These are phyloP conservation scores for Bettongia penicillata DNA, from an alignment of 2,113 vertebrate species.

Conservation along the genomic window DNA sequence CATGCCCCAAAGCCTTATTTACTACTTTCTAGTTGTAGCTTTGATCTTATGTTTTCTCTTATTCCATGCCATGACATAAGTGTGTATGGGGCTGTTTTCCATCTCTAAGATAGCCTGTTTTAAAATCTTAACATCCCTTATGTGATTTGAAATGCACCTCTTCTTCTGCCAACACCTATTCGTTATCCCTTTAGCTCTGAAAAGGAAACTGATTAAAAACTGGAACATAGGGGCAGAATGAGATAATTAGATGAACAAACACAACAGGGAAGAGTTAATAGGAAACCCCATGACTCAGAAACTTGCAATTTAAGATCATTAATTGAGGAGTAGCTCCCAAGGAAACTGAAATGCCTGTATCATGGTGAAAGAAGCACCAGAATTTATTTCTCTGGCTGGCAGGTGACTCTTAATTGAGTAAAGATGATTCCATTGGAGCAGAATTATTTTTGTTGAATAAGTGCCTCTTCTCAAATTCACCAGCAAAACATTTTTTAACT, in stretches of 20 bases:
- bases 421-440: not conserved
- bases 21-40: not conserved
- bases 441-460: not conserved
- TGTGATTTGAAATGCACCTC: not conserved
- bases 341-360: not conserved
- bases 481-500: not conserved
- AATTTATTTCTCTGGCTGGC: not conserved
- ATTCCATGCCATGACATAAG: not conserved
- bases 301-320: slow-evolving; percentile 56
- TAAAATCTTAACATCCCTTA: not conserved
- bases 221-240: slow-evolving; percentile 16
- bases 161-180: slow-evolving; percentile 72
- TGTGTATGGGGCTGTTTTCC: not conserved
- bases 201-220: slow-evolving; percentile 48
- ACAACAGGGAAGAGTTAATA: slow-evolving; percentile 48
- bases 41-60: not conserved
- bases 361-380: not conserved
- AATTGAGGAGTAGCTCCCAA: slow-evolving; percentile 12
- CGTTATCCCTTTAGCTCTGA: slow-evolving; percentile 56
- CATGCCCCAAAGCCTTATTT: not conserved
- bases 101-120: not conserved
- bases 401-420: not conserved
- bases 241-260: slow-evolving; percentile 65
- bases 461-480: not conserved
- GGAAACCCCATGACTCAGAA: slow-evolving; percentile 52